phyloP scores from a whole-genome alignment of 1,140 invertebrate genomes.

The Meloidogyne floridensis region DNA sequence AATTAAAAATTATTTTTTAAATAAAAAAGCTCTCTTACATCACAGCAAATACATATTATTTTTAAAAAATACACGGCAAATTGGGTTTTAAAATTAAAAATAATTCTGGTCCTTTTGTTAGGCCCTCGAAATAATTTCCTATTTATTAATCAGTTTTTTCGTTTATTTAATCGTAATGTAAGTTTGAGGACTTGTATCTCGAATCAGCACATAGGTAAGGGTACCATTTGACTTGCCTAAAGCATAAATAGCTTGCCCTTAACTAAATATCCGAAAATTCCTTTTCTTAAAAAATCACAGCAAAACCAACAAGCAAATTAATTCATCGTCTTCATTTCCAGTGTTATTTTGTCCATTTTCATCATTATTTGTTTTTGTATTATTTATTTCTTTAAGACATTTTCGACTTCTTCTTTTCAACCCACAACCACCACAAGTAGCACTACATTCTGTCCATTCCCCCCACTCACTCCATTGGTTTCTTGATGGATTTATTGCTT shows the following conservation, averaged over 20 bases:
- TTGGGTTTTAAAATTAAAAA: too few species aligned
- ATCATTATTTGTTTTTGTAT: not conserved
- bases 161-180: too few species aligned
- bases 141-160: too few species aligned
- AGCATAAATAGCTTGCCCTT: too few species aligned
- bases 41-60: not conserved
- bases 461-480: slow-evolving; percentile 56
- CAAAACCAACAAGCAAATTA: slow-evolving; percentile 9
- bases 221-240: too few species aligned
- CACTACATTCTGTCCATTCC: slow-evolving; percentile 57
- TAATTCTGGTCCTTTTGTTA: too few species aligned
- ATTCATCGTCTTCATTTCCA: not conserved
- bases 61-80: not conserved
- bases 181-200: too few species aligned
- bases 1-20: not conserved
- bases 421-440: slow-evolving; percentile 61
- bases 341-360: not conserved
- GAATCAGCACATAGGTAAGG: too few species aligned
- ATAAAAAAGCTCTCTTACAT: not conserved
- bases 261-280: too few species aligned
- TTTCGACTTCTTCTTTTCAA: slow-evolving; percentile 48
- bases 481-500: slow-evolving; percentile 46
- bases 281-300: not conserved
- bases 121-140: too few species aligned
- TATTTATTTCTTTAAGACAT: slow-evolving; percentile 30